Evolutionary conservation across 1,140 invertebrate genomes (phyloP), one percentile per base, ranked within the genome.

Genomic region (Agraylea sexmaculata): DNA sequence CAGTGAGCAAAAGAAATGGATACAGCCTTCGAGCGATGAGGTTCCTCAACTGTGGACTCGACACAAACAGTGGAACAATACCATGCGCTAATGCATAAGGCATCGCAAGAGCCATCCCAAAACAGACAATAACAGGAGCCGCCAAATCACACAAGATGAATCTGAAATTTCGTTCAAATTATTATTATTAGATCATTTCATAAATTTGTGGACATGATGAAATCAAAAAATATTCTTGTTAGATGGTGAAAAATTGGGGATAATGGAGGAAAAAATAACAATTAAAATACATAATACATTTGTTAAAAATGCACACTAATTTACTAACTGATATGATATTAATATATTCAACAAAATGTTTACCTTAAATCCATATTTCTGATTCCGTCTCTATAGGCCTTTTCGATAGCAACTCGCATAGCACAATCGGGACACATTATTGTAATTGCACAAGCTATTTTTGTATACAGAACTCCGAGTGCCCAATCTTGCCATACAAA

Each of bases 401-500:
- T 77, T 59, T 99, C 94, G 30, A 98, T 82, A 1, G 87, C 86
- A 3, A 82, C 67, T 31, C 91, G 82, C 37, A 99, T 66, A 57
- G 81, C 80, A 83, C 92, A 97, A 56, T 97, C 91, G 0, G 93
- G 94, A 0, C 91, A 91, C 89, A 98, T 97, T 74, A 98, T 85
- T 1, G 88, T 91, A 2, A 95, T 66, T 1, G 90, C 94, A 51
- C 89, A 93, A n/a, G 92, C 83, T 42, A 98, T 97, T 69, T 99
- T 99, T 2, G 91, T 94, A 57, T 97, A 95, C 0, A 98, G 67
- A 5, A 98, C 88, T 8, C 95, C 94, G 4, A 97, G 66, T 0
- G 91, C 91, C 92, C 91, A 98, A 64, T 96, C 89, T 71, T 95
- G 82, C 82, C 83, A 87, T n/a, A 94, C 76, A 57, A 94, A 97